These are phyloP conservation scores for Trissolcus basalis DNA, from an alignment of 1,140 invertebrate genomes.

Conservation along the genomic window DNA sequence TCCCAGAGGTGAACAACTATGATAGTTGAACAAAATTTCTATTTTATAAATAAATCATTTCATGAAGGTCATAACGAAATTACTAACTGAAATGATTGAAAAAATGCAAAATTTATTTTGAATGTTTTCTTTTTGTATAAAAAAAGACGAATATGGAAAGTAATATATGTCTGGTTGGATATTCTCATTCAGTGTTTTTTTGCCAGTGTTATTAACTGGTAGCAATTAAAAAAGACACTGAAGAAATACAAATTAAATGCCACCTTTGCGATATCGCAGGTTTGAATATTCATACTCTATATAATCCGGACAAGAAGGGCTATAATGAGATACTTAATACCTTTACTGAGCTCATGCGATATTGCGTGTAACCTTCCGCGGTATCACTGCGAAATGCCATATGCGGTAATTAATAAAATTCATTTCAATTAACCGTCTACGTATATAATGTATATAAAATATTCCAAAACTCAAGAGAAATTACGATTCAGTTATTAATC, in stretches of 20 bases:
- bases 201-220: slow-evolving; percentile 8
- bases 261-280: slow-evolving; percentile 29
- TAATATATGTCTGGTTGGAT: not conserved
- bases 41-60: too few relatives aligned
- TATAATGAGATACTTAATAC: slow-evolving; percentile 43
- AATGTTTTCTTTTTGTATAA: too few relatives aligned
- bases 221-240: slow-evolving; percentile 27
- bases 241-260: slow-evolving; percentile 18
- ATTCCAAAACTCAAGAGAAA: slow-evolving; percentile 21
- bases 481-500: slow-evolving; percentile 20
- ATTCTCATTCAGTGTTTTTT: not conserved
- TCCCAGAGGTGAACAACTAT: too few relatives aligned
- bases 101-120: too few relatives aligned
- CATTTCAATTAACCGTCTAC: slow-evolving; percentile 37
- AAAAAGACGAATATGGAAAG: too few relatives aligned
- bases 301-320: slow-evolving; percentile 23
- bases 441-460: slow-evolving; percentile 33
- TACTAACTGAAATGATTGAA: too few relatives aligned
- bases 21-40: too few relatives aligned
- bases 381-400: slow-evolving; percentile 39
- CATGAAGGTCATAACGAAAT: too few relatives aligned
- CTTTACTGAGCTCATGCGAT: slow-evolving; percentile 30
- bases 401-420: slow-evolving; percentile 50
- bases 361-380: slow-evolving; percentile 48
- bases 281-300: slow-evolving; percentile 45